Conservation (phyloP, 2,797 vertebrate species). For the Sebastes hubbsi region DNA sequence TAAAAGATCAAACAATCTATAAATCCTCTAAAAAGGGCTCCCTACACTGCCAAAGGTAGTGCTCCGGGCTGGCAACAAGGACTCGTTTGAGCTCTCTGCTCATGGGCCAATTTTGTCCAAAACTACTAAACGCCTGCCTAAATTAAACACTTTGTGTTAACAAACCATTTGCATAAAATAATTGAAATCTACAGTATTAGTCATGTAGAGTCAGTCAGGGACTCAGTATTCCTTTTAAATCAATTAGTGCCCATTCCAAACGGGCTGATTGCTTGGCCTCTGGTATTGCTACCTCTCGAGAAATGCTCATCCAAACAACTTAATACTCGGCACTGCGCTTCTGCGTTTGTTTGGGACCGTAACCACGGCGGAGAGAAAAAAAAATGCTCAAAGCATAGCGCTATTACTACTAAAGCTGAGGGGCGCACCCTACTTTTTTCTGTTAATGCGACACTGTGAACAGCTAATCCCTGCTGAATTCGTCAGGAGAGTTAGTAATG, state of each 20-base stretch:
- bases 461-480: too few species aligned
- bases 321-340: neutral
- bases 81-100: neutral
- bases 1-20: constrained; percentile 36
- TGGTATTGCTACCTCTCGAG: neutral
- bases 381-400: too few species aligned
- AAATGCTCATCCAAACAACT: neutral
- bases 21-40: neutral
- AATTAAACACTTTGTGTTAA: neutral
- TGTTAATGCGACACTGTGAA: too few species aligned
- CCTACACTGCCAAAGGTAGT: neutral
- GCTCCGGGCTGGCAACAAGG: constrained; percentile 6
- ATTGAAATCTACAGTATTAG: neutral
- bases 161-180: constrained; percentile 19
- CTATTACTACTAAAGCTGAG: too few species aligned
- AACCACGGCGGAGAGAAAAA: too few species aligned
- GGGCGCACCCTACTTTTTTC: too few species aligned
- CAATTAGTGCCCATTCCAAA: neutral
- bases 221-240: neutral
- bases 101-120: neutral
- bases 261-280: neutral
- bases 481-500: too few species aligned
- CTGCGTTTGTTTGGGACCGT: too few species aligned
- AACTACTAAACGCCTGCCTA: constrained; percentile 1
- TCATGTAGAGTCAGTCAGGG: neutral